Conservation (phyloP, 2,113 vertebrate genomes). For the Acanthochromis polyacanthus region DNA sequence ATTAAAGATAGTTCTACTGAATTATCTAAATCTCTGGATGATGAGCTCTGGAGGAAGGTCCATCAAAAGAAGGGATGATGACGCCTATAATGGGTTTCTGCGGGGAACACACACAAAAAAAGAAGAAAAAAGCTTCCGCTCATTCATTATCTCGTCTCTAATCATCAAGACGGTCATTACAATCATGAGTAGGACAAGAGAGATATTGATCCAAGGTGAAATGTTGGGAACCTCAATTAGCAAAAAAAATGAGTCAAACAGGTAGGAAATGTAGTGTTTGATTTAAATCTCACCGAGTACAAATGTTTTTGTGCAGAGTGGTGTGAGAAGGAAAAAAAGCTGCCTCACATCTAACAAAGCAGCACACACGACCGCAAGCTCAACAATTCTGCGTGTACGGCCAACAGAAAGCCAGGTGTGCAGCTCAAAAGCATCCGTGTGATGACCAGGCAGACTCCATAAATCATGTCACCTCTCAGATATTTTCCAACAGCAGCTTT, state of each 20-base stretch:
- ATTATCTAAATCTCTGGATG: not conserved
- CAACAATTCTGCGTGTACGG: slow-evolving; percentile 13
- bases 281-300: not conserved
- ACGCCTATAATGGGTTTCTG: slow-evolving; percentile 31
- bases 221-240: slow-evolving; percentile 8
- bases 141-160: slow-evolving; percentile 38
- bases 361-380: slow-evolving; percentile 13
- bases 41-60: slow-evolving; percentile 3
- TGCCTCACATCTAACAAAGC: slow-evolving; percentile 16
- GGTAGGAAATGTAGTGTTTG: not conserved
- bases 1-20: too few species aligned
- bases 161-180: slow-evolving; percentile 23
- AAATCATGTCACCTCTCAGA: slow-evolving; percentile 67
- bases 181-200: slow-evolving; percentile 6
- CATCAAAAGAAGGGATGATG: not conserved
- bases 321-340: not conserved
- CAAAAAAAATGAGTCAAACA: not conserved
- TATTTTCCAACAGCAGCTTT: slow-evolving; percentile 59
- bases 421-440: slow-evolving; percentile 45
- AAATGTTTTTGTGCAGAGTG: slow-evolving; percentile 10
- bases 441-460: slow-evolving; percentile 70
- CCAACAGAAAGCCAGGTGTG: slow-evolving; percentile 55
- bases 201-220: slow-evolving; percentile 25
- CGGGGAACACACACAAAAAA: slow-evolving; percentile 4
- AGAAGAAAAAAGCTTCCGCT: not conserved